Conservation (phyloP, 2,888 invertebrate species). For the Sepiola atlantica region DNA sequence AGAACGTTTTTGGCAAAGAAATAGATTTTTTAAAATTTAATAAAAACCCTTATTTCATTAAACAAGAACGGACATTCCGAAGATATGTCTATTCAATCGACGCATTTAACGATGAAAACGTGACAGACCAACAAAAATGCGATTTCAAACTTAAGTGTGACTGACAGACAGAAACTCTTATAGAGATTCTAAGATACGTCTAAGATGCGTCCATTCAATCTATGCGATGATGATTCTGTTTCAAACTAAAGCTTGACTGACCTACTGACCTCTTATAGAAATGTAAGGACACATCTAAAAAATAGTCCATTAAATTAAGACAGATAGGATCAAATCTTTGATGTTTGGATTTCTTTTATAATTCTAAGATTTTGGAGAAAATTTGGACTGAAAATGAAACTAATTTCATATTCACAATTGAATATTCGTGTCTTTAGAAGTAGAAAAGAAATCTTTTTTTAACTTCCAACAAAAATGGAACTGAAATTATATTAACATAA, state of each 20-base stretch:
- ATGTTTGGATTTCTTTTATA: not conserved
- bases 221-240: too few species aligned
- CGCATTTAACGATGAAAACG: too few species aligned
- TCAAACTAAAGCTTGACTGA: too few species aligned
- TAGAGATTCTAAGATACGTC: too few species aligned
- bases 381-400: not conserved
- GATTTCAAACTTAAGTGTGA: too few species aligned
- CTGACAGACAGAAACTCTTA: too few species aligned
- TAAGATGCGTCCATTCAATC: too few species aligned
- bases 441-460: not conserved
- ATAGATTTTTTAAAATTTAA: not conserved
- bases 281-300: not conserved
- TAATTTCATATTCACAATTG: constrained; percentile 8
- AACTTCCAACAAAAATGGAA: not conserved
- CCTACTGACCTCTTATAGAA: too few species aligned
- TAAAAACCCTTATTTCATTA: not conserved
- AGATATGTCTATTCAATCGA: too few species aligned
- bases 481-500: not conserved
- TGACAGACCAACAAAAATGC: too few species aligned
- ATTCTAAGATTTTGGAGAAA: not conserved
- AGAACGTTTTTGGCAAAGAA: not conserved
- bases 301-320: not conserved
- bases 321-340: not conserved
- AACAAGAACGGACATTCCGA: not conserved
- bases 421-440: constrained; percentile 15